Conservation (phyloP, 2,113 vertebrate species). For the Axis porcinus region DNA sequence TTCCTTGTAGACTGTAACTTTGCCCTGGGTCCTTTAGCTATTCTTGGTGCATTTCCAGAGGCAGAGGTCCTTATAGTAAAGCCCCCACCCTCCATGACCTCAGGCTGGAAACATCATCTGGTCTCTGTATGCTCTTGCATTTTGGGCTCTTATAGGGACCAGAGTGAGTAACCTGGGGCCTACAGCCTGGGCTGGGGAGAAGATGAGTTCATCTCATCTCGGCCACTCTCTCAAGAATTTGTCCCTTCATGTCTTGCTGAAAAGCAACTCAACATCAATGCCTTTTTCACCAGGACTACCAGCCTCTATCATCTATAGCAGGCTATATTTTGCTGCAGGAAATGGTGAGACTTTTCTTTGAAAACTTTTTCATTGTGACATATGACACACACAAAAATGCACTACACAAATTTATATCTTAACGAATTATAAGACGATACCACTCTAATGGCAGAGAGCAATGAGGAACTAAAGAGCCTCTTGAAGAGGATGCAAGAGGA, state of each 20-base stretch:
- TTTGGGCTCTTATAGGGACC: neutral
- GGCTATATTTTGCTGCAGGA: neutral
- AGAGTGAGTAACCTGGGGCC: neutral
- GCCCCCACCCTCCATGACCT: neutral
- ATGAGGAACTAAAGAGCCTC: neutral
- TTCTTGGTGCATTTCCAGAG: conserved; percentile 2
- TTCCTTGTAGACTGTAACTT: neutral
- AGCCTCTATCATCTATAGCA: neutral
- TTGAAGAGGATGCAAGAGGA: neutral
- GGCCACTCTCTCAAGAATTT: neutral
- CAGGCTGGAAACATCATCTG: neutral
- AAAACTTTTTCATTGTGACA: neutral
- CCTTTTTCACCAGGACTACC: neutral
- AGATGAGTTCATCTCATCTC: neutral
- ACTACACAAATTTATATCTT: neutral
- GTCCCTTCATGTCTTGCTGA: neutral
- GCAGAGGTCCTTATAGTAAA: neutral
- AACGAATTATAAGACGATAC: neutral
- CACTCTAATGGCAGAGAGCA: neutral
- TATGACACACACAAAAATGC: neutral
- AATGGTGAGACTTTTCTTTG: neutral
- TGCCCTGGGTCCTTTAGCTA: neutral
- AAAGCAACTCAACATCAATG: neutral
- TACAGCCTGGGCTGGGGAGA: neutral
- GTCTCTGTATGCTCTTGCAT: neutral